These are phyloP conservation scores for Atrina japonica DNA, from an alignment of 2,888 invertebrate species.

Conservation along the genomic window DNA sequence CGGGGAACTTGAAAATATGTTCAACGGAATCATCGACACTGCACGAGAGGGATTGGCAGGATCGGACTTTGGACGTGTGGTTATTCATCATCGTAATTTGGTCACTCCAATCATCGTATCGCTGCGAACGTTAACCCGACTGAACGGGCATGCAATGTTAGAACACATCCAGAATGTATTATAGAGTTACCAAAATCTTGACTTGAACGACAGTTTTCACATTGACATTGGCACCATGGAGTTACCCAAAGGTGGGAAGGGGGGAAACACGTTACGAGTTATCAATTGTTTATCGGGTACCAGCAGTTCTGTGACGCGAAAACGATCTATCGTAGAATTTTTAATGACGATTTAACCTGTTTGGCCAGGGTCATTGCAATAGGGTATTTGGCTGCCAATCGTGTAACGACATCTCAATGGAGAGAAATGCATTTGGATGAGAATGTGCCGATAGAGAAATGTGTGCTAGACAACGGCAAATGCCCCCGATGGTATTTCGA, in stretches of 20 bases:
- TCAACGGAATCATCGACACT: slow-evolving; percentile 15
- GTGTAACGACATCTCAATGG: too few species aligned
- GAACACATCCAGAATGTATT: slow-evolving; percentile 19
- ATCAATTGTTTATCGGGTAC: background rate
- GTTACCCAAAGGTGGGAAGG: slow-evolving; percentile 41
- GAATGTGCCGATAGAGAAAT: slow-evolving; percentile 14
- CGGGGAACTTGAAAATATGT: slow-evolving; percentile 20
- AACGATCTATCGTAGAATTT: slow-evolving; percentile 19
- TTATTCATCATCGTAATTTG: slow-evolving; percentile 40
- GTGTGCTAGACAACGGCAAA: background rate
- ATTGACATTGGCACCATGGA: slow-evolving; percentile 42
- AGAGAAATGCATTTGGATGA: slow-evolving; percentile 7
- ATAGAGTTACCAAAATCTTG: slow-evolving; percentile 4
- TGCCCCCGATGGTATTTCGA: slow-evolving; percentile 9
- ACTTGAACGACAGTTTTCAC: slow-evolving; percentile 37
- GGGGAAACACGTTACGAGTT: background rate
- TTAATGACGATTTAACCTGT: slow-evolving; percentile 14
- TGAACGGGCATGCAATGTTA: slow-evolving; percentile 11
- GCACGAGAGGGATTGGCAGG: slow-evolving; percentile 22
- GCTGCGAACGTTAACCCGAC: background rate
- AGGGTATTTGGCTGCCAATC: slow-evolving; percentile 8
- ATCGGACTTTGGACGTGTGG: slow-evolving; percentile 37
- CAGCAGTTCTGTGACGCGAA: slow-evolving; percentile 1
- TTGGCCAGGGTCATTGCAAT: slow-evolving; percentile 15
- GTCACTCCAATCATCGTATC: slow-evolving; percentile 7